phyloP scores from a whole-genome alignment of 2,888 invertebrate genomes.

The Cerastis leucographa region DNA sequence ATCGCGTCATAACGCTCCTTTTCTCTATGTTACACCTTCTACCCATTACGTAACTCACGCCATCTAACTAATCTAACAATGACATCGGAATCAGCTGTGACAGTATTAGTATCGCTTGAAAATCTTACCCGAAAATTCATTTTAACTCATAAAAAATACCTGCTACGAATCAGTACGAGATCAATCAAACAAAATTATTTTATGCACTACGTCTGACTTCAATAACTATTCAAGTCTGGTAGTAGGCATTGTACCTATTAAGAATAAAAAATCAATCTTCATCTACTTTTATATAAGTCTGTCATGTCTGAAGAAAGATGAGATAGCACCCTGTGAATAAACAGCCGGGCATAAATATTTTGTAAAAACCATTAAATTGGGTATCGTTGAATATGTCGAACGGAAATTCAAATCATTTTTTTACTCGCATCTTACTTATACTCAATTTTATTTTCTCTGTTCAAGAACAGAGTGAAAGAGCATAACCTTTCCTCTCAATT shows the following conservation, averaged over 20 bases:
- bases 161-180: too few species aligned
- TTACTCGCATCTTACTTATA: not conserved
- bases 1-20: conserved; percentile 74
- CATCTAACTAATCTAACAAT: too few species aligned
- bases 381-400: conserved; percentile 28
- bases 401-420: conserved; percentile 20
- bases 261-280: not conserved
- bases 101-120: not conserved
- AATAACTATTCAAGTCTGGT: not conserved
- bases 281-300: not conserved
- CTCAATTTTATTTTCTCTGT: too few species aligned
- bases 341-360: conserved; percentile 26
- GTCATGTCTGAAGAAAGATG: conserved; percentile 15
- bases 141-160: not conserved
- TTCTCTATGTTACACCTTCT: conserved; percentile 72
- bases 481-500: too few species aligned
- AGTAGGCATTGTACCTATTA: conserved; percentile 5
- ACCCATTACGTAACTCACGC: conserved; percentile 12
- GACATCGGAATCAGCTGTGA: not conserved
- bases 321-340: conserved; percentile 22
- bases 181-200: not conserved
- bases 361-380: conserved; percentile 17
- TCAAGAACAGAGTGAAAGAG: too few species aligned
- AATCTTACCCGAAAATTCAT: not conserved
- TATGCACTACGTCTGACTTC: not conserved